phyloP scores from a whole-genome alignment of 2,113 vertebrate genomes.

The Nibea albiflora region DNA sequence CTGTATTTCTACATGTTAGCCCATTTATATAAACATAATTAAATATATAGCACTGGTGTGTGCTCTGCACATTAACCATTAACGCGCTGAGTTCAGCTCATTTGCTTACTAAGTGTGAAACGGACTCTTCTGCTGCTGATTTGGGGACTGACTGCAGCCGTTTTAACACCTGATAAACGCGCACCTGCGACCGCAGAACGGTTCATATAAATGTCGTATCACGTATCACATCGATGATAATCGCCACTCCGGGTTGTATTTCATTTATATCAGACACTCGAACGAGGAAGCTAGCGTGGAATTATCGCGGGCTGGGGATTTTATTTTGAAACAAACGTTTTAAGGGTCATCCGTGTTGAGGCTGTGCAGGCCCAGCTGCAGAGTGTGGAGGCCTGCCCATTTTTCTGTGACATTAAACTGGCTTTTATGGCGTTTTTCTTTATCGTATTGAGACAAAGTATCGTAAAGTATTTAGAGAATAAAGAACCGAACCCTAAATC shows the following conservation, averaged over 20 bases:
- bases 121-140: not conserved
- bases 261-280: not conserved
- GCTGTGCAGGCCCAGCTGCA: not conserved
- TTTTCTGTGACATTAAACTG: not conserved
- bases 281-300: not conserved
- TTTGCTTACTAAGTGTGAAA: conserved; percentile 3
- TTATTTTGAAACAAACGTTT: not conserved
- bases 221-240: not conserved
- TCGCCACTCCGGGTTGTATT: not conserved
- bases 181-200: conserved; percentile 43
- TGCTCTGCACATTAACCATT: not conserved
- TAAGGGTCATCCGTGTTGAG: not conserved
- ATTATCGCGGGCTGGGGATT: not conserved
- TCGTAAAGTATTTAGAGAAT: not conserved
- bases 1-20: not conserved
- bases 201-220: conserved; percentile 35
- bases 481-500: not conserved
- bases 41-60: not conserved
- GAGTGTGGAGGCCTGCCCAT: not conserved
- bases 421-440: not conserved
- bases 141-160: conserved; percentile 7
- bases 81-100: not conserved
- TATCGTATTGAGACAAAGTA: not conserved
- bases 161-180: conserved; percentile 2
- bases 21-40: not conserved